A percentile compares a stretch with the other conserved stretches of the same genome.
phyloP scores from a whole-genome alignment of 2,888 invertebrate genomes.

The Tenthredo amoena region DNA sequence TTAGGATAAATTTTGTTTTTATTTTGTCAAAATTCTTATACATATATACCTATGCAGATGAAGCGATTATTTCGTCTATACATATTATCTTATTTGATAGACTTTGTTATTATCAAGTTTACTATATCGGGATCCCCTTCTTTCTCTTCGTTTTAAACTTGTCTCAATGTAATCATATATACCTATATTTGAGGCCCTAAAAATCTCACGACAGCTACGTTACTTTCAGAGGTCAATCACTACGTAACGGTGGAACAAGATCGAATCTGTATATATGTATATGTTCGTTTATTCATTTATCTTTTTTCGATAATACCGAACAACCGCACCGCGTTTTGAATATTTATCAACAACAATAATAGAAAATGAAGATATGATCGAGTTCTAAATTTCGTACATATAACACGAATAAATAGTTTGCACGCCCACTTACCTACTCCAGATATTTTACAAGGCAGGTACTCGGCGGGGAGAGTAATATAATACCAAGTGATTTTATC shows the following conservation, averaged over 20 bases:
- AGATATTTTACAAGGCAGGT: neutral
- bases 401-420: neutral
- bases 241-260: constrained; percentile 1
- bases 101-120: neutral
- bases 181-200: neutral
- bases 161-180: neutral
- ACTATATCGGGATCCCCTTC: neutral
- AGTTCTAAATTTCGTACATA: neutral
- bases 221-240: neutral
- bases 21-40: neutral
- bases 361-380: neutral
- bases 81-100: neutral
- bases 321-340: neutral
- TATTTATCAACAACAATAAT: neutral
- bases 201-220: neutral
- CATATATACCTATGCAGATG: neutral
- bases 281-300: no score
- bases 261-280: neutral
- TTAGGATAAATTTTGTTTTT: neutral
- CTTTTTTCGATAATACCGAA: no score
- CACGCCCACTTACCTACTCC: neutral
- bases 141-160: neutral
- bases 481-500: constrained; percentile 4
- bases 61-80: neutral
- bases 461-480: neutral